Evolutionary conservation across 2,797 vertebrate genomes (phyloP), one percentile per base, ranked within the genome.

Genomic region (Peromyscus melanophrys): DNA sequence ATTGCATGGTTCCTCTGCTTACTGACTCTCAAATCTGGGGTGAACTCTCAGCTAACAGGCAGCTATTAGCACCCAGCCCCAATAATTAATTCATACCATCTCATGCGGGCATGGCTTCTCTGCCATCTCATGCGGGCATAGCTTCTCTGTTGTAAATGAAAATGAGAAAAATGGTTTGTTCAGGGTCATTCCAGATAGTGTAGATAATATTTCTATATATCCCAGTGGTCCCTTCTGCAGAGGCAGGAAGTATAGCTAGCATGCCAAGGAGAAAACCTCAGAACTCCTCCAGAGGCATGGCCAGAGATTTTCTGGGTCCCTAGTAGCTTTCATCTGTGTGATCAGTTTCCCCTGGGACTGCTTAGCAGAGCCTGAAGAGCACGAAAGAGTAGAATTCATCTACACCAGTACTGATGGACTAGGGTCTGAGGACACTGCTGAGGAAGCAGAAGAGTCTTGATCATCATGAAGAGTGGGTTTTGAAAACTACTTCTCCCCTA

Each of bases 181-280:
- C 95, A 92, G 96, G 90, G 96, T 97, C 98, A 97, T 98, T 94
- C 69, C 96, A 75, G 90, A 96, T 97, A 98, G 98, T 89, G 85
- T 87, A 92, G 59, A 94, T 80, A 95, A 27, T 69, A 97, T 97
- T 97, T 96, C 92, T 97, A 46, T 92, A 94, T 95, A 96, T 97
- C 95, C 96, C 97, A 89, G 27, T 43, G 87, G 89, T 71, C 87
- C 61, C 49, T 8, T 96, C 95, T 78, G 85, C 55, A 94, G 90
- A 84, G 93, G 59, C 95, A 59, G 40, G 6, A 14, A 86, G 95
- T 46, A 5, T 97, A 98, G 92, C 89, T 93, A 76, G 97, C 97
- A 96, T 89, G 76, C 25, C 78, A 69, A 96, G 69, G 57, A 88
- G 0, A 8, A 65, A 14, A 52, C 52, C 52, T 52, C 52, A 87